Base-by-base conservation (phyloP, 2,797 vertebrate genomes). In the Diplodus sargus region DNA sequence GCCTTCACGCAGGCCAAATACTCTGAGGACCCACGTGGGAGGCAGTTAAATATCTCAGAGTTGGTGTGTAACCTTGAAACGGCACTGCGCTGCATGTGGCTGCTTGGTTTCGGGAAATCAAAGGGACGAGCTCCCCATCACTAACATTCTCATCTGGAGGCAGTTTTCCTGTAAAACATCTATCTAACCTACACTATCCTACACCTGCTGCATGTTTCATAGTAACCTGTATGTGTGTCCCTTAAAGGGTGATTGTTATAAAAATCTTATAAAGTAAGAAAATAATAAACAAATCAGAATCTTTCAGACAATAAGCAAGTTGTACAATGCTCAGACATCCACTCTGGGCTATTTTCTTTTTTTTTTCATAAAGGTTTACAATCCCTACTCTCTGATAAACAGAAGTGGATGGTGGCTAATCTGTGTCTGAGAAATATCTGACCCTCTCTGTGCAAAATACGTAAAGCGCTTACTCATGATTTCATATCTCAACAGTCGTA, bases 401-500 rank as follows among this genome's bases (percentile, higher is more conserved):
- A 42, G 16, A 69, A 59, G 74, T 83, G 63, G 75, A 81, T 81
- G 78, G 69, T 9, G 47, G 75, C 74, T 87, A 49, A 76, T 79
- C 84, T 62, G 69, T 63, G 76, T 85, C 77, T 70, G 75, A 86
- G 45, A 77, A 88, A 75, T 57, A 64, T 81, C 83, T 78, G 78
- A 80, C 61, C 74, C 74, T 82, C 77, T 85, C 79, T 91, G 92
- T 93, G 94, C 92, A 93, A 94, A 92, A 91, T 92, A 89, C 82
- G 80, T 86, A 85, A 91, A 94, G 90, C 89, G 83, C 77, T 82
- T 74, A 84, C 77, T 90, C 70, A 15, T 79, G 74, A 76, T 85
- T 90, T 71, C 87, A 83, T 79, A 84, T 80, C 90, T 93, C 95
- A 96, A 96, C 94, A 94, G 95, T 95, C 92, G 57, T 90, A 82